These are phyloP conservation scores for Acanthurus lineatus DNA, from an alignment of 2,797 vertebrate species.

Conservation along the genomic window DNA sequence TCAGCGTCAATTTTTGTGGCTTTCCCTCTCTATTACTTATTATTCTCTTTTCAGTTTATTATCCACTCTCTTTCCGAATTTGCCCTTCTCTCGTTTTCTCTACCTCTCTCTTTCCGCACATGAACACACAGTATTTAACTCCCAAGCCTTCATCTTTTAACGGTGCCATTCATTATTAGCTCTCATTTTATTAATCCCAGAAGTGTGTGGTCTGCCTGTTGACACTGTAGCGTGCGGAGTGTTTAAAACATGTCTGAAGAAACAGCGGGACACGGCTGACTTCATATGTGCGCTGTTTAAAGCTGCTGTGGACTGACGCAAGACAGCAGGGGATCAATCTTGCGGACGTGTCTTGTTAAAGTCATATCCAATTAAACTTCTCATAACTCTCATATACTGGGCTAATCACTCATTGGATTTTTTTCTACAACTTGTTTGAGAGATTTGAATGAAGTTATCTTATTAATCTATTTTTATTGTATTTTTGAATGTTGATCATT, in stretches of 20 bases:
- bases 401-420: neutral
- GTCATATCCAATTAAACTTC: constrained; percentile 46
- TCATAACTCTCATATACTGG: constrained; percentile 36
- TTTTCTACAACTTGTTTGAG: neutral
- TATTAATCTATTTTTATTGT: neutral
- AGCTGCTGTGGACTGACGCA: constrained; percentile 55
- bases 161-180: constrained; percentile 53
- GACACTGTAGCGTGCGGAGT: constrained; percentile 51
- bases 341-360: constrained; percentile 60
- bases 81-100: constrained; percentile 20
- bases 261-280: constrained; percentile 56
- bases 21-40: constrained; percentile 23
- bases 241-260: constrained; percentile 62
- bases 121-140: constrained; percentile 32
- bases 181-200: constrained; percentile 67
- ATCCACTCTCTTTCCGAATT: constrained; percentile 28
- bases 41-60: constrained; percentile 32
- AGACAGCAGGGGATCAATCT: constrained; percentile 54
- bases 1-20: constrained; percentile 36
- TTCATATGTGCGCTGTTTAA: constrained; percentile 47
- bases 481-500: neutral
- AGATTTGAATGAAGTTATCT: constrained; percentile 16
- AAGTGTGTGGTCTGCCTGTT: constrained; percentile 70
- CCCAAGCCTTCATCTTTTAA: constrained; percentile 55
- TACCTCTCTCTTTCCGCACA: constrained; percentile 27